Percentiles rank a stretch among this genome's conserved stretches.
Evolutionary conservation across 2,797 vertebrate species (phyloP).

Genomic region (Lacerta viridis): DNA sequence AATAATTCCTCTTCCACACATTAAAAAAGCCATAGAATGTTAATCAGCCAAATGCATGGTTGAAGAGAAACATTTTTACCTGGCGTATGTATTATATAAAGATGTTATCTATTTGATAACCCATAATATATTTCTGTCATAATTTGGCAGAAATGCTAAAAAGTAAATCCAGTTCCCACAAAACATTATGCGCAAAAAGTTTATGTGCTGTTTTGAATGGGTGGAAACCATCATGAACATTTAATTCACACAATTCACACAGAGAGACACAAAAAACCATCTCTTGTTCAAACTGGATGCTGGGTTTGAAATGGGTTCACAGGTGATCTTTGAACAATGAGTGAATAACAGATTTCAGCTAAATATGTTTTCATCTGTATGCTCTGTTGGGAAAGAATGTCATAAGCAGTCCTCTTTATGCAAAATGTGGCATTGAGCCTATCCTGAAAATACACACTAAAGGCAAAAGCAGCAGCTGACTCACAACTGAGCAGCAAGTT

Average conservation of each 20-base stretch:
- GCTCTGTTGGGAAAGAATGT: background rate
- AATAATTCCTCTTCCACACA: background rate
- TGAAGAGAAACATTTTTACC: background rate
- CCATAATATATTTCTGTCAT: too few relatives aligned
- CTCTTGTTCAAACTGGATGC: background rate
- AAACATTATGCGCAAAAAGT: background rate
- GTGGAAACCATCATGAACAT: background rate
- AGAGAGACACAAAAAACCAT: background rate
- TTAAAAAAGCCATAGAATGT: too few relatives aligned
- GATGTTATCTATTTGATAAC: too few relatives aligned
- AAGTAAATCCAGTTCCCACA: background rate
- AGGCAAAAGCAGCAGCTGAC: background rate
- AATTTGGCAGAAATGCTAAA: background rate
- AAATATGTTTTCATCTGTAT: background rate
- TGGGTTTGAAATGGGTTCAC: background rate
- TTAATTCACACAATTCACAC: background rate
- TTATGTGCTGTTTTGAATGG: background rate
- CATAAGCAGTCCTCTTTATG: background rate
- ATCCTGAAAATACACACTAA: background rate
- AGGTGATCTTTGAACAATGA: background rate
- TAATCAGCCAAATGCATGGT: too few relatives aligned
- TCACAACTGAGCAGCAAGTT: background rate
- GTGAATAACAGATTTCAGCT: background rate
- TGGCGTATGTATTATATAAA: background rate
- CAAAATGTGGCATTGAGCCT: background rate